Evolutionary conservation across 2,113 vertebrate genomes (phyloP), one percentile per base, ranked within the genome.

Genomic region (Gadus macrocephalus): DNA sequence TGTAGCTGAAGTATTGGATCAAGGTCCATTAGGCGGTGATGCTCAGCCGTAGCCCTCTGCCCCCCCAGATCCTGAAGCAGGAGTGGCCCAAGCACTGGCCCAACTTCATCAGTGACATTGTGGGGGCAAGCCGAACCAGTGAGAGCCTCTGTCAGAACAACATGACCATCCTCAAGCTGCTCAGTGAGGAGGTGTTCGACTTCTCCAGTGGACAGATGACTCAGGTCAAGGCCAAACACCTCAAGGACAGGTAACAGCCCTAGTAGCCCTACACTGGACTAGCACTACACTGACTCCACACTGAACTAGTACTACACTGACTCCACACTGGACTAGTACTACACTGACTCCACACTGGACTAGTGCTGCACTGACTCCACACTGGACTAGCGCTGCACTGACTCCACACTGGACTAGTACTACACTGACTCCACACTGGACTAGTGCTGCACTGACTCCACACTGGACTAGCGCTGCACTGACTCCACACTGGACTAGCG

Each of bases 21-120:
- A 35, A 35, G 31, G 31, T 35, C 31, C 6, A 35, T 35, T 35
- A 35, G 4, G 31, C 6, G 31, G 31, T 35, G 31, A 35, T 35
- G 31, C 31, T 35, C 31, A 35, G 31, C 31, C 31, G 31, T 35
- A 35, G 12, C 35, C 65, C 6, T 53, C 42, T 27, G 15, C 22
- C 3, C 25, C 55, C 16, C 27, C 67, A 99, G 97, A 99, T 99
- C 85, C 85, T 99, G 74, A 99, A 99, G 79, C 97, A 98, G 85
- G 97, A 99, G 85, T 99, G 97, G 97, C 97, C 97, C 0, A 99
- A 99, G 81, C 97, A 99, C 87, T 99, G 97, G 97, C 97, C 97
- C 11, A 97, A 96, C 11, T 99, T 99, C 71, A 99, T 99, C 87
- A 98, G 97, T 0, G 97, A 99, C 80, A 99, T 99, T 20, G 97